These are phyloP conservation scores for Vireo altiloquus DNA, from an alignment of 2,113 vertebrate species.

Conservation along the genomic window DNA sequence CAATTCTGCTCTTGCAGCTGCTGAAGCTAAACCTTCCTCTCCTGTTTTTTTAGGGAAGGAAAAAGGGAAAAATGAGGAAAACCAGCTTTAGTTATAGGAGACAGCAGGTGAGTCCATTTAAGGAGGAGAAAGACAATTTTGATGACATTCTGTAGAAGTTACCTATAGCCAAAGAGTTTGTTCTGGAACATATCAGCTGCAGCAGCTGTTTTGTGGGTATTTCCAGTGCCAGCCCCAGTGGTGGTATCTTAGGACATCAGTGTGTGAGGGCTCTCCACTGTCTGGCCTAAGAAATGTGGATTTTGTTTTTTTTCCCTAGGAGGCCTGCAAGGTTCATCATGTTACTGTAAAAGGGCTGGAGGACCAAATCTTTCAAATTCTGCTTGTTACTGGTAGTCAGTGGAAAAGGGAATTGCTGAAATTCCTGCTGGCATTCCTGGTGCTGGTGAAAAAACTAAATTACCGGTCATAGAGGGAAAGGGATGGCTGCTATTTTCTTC, in stretches of 20 bases:
- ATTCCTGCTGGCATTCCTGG: neutral
- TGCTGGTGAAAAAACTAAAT: neutral
- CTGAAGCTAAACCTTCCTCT: neutral
- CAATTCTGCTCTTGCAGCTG: neutral
- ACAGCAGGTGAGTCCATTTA: neutral
- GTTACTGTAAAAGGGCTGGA: neutral
- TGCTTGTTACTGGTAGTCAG: neutral
- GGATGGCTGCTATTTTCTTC: neutral
- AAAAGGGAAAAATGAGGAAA: neutral
- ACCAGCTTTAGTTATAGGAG: neutral
- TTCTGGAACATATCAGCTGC: neutral
- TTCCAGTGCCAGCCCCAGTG: neutral
- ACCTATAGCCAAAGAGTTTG: neutral
- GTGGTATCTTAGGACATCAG: neutral
- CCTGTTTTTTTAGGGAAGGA: neutral
- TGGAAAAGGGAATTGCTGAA: neutral
- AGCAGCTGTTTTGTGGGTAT: constrained; percentile 9
- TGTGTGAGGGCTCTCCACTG: neutral
- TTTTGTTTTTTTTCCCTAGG: neutral
- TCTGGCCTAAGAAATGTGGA: neutral
- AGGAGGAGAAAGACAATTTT: neutral
- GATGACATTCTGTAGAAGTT: neutral
- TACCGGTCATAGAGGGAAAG: neutral
- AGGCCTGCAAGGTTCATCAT: neutral
- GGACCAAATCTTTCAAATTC: neutral